These are phyloP conservation scores for Sitobion miscanthi DNA, from an alignment of 1,140 invertebrate genomes.

Conservation along the genomic window DNA sequence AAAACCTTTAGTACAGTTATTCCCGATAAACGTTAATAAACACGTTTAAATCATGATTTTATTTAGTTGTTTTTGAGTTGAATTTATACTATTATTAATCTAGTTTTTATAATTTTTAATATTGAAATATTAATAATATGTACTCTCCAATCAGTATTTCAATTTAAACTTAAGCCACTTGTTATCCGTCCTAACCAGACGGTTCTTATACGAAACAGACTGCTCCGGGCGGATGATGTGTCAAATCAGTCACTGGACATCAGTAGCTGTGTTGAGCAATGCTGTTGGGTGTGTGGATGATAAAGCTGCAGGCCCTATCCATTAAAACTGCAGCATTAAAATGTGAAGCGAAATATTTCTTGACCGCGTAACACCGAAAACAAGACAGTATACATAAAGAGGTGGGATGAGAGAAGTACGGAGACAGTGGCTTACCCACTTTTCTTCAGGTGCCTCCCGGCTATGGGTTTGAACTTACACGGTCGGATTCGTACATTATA, in stretches of 20 bases:
- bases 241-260: not conserved
- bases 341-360: not conserved
- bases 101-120: not conserved
- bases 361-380: not conserved
- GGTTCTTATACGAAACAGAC: not conserved
- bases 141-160: not conserved
- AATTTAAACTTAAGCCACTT: not conserved
- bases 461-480: not conserved
- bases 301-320: not conserved
- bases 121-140: not conserved
- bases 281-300: not conserved
- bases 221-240: not conserved
- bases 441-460: not conserved
- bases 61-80: no score
- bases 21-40: no score
- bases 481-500: not conserved
- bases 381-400: not conserved
- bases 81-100: no score
- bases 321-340: not conserved
- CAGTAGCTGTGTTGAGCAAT: not conserved
- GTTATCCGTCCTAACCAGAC: not conserved
- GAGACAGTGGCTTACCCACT: not conserved
- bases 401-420: not conserved
- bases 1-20: no score
- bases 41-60: no score